phyloP scores from a whole-genome alignment of 2,888 invertebrate species.

The Agrotis puta region DNA sequence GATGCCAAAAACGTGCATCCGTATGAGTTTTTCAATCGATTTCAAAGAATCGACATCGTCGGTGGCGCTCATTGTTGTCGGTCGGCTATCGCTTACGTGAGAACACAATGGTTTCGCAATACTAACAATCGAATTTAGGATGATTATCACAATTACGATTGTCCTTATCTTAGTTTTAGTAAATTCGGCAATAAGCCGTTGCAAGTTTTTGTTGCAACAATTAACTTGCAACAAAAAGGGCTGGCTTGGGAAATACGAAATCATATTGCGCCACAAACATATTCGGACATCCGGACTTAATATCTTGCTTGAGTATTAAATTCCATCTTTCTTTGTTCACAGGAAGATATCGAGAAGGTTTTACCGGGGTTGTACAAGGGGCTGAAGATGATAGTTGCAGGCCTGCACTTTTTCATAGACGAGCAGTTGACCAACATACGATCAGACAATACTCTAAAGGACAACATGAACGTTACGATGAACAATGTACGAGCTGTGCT shows the following conservation, averaged over 20 bases:
- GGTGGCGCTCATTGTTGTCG: slow-evolving; percentile 89
- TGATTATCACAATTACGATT: slow-evolving; percentile 71
- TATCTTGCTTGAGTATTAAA: slow-evolving; percentile 36
- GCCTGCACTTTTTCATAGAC: slow-evolving; percentile 93
- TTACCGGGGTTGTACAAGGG: slow-evolving; percentile 92
- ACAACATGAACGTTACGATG: slow-evolving; percentile 91
- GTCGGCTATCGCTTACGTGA: slow-evolving; percentile 88
- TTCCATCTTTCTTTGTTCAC: slow-evolving; percentile 68
- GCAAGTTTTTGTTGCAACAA: slow-evolving; percentile 32
- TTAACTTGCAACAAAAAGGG: slow-evolving; percentile 6
- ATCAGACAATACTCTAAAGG: slow-evolving; percentile 75
- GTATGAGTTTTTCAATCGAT: slow-evolving; percentile 88
- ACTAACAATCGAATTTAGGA: slow-evolving; percentile 78
- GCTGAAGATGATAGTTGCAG: slow-evolving; percentile 94
- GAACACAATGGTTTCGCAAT: slow-evolving; percentile 89
- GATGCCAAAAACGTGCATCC: slow-evolving; percentile 90
- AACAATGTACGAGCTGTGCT: slow-evolving; percentile 92
- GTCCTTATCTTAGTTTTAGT: slow-evolving; percentile 67
- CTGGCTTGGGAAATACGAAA: neutral
- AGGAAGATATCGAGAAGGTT: slow-evolving; percentile 80
- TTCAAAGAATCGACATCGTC: slow-evolving; percentile 88
- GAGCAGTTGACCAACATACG: slow-evolving; percentile 85
- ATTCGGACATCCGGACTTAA: neutral
- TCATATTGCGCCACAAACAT: neutral
- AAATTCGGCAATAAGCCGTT: slow-evolving; percentile 47